Evolutionary conservation across 1,140 invertebrate species (phyloP).

Genomic region (Macrocentrus cingulum): DNA sequence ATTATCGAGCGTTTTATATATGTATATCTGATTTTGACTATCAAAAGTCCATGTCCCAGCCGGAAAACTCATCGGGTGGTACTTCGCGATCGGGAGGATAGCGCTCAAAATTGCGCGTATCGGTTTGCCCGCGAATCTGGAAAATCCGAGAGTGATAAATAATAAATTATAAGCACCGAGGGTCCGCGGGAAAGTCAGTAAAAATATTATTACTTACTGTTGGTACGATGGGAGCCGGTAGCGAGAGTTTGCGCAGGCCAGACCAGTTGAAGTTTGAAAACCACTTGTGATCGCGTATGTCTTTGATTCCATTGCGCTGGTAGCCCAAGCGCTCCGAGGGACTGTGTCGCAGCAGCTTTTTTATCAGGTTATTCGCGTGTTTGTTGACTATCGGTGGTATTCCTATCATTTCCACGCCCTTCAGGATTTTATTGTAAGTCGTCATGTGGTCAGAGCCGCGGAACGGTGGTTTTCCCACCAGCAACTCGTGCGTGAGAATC

Average conservation of each 20-base stretch:
- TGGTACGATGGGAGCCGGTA: slow-evolving; percentile 80
- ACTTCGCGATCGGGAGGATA: slow-evolving; percentile 63
- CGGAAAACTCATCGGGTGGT: slow-evolving; percentile 64
- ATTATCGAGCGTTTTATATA: background rate
- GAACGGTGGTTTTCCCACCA: slow-evolving; percentile 94
- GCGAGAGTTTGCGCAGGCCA: slow-evolving; percentile 68
- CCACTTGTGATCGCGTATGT: slow-evolving; percentile 95
- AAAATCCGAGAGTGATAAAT: slow-evolving; percentile 23
- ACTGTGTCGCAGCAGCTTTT: slow-evolving; percentile 82
- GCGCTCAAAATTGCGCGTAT: slow-evolving; percentile 65
- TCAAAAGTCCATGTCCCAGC: slow-evolving; percentile 67
- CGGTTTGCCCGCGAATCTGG: slow-evolving; percentile 55
- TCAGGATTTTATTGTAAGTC: slow-evolving; percentile 94
- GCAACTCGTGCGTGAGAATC: slow-evolving; percentile 87
- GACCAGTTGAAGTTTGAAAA: slow-evolving; percentile 94
- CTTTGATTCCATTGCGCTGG: slow-evolving; percentile 84
- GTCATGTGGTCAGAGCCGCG: slow-evolving; percentile 89
- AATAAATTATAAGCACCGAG: no score
- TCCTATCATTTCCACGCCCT: slow-evolving; percentile 87
- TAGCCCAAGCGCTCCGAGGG: slow-evolving; percentile 93
- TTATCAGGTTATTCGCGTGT: slow-evolving; percentile 81
- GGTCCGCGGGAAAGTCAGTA: no score
- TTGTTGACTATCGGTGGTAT: slow-evolving; percentile 80
- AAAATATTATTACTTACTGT: slow-evolving; percentile 64
- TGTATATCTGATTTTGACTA: background rate